phyloP scores from a whole-genome alignment of 1,140 invertebrate species.

The Drosophila mojavensis region DNA sequence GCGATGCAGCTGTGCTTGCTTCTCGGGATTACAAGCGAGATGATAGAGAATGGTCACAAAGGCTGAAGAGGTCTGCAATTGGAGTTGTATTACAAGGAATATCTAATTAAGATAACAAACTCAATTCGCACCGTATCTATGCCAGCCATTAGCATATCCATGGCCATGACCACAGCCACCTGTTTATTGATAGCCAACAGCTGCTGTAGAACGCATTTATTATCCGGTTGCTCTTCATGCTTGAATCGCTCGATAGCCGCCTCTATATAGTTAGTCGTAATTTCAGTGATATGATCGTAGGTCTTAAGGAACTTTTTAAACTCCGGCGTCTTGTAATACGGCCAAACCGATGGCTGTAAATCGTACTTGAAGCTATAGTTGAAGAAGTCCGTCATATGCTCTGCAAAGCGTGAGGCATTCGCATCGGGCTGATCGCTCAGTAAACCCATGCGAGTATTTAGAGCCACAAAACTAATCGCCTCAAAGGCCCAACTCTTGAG shows the following conservation, averaged over 20 bases:
- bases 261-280: conserved; percentile 67
- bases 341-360: conserved; percentile 87
- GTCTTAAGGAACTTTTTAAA: conserved; percentile 86
- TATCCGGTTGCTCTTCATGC: conserved; percentile 85
- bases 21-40: conserved; percentile 84
- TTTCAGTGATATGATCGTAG: conserved; percentile 80
- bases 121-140: conserved; percentile 88
- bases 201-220: conserved; percentile 86
- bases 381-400: conserved; percentile 86
- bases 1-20: conserved; percentile 84
- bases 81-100: background rate
- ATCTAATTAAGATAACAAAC: background rate
- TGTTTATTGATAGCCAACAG: conserved; percentile 86
- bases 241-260: conserved; percentile 79
- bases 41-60: conserved; percentile 66
- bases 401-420: conserved; percentile 85
- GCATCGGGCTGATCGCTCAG: conserved; percentile 85
- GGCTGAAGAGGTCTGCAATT: conserved; percentile 60
- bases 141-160: conserved; percentile 90
- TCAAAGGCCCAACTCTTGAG: conserved; percentile 90
- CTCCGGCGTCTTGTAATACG: conserved; percentile 85
- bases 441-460: conserved; percentile 84
- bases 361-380: conserved; percentile 86
- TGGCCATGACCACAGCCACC: conserved; percentile 87
- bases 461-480: conserved; percentile 88